These are phyloP conservation scores for Dicrostonyx torquatus DNA, from an alignment of 2,797 vertebrate species.

Conservation along the genomic window DNA sequence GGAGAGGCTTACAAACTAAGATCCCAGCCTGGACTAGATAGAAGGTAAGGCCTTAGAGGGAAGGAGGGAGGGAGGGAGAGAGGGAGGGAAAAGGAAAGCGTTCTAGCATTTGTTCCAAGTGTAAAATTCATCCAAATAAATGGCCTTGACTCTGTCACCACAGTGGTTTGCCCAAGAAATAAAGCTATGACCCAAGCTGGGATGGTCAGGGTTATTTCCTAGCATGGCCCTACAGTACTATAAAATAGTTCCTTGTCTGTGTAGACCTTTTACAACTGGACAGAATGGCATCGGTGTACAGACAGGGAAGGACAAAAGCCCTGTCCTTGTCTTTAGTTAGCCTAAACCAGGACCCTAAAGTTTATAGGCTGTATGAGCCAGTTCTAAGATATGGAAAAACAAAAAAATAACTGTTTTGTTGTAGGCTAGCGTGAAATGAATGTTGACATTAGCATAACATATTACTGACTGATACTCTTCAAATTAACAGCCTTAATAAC, in stretches of 20 bases:
- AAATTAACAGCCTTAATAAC: background rate
- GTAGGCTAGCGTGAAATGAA: background rate
- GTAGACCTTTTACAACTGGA: background rate
- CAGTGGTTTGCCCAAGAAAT: background rate
- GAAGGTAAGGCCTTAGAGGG: background rate
- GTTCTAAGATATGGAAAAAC: too few species aligned
- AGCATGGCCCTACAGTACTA: background rate
- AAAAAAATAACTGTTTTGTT: background rate
- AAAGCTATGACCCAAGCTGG: background rate
- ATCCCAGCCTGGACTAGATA: background rate
- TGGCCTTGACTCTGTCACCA: background rate
- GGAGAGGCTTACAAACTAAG: background rate
- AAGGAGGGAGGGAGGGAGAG: fast-evolving
- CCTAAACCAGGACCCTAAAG: background rate
- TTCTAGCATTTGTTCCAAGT: background rate
- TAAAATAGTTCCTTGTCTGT: background rate
- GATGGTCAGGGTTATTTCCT: background rate
- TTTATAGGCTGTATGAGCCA: background rate
- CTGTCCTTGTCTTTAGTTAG: background rate
- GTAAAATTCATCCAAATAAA: background rate
- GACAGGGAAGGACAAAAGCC: background rate
- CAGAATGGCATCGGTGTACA: background rate
- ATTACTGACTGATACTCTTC: background rate
- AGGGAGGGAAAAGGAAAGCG: background rate
- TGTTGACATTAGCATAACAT: background rate